These are phyloP conservation scores for Myoxocephalus aenaeus DNA, from an alignment of 2,797 vertebrate genomes.

Conservation along the genomic window DNA sequence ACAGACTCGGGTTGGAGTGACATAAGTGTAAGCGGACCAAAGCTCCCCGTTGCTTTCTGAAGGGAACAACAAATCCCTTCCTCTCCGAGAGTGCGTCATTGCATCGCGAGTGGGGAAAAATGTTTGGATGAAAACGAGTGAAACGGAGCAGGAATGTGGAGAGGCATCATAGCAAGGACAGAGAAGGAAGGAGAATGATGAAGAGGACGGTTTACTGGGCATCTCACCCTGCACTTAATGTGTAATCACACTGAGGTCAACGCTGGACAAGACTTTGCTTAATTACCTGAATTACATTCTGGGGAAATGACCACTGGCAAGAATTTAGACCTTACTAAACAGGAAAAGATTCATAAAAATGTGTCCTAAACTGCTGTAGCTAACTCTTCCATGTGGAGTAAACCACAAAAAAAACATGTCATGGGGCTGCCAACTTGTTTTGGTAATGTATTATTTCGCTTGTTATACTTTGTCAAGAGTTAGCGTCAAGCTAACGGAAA, in stretches of 20 bases:
- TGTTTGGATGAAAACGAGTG: slow-evolving; percentile 40
- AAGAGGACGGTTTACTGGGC: background rate
- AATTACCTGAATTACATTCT: background rate
- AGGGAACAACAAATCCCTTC: slow-evolving; percentile 61
- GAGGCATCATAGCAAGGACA: slow-evolving; percentile 25
- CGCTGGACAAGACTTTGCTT: background rate
- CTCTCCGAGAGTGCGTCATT: slow-evolving; percentile 54
- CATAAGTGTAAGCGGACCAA: slow-evolving; percentile 39
- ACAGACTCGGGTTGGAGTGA: slow-evolving; percentile 15
- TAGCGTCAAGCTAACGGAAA: no score
- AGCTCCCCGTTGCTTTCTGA: slow-evolving; percentile 40
- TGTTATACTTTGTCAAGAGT: no score
- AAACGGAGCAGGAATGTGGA: slow-evolving; percentile 51
- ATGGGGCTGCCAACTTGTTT: background rate
- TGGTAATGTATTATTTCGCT: background rate
- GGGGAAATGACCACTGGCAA: background rate
- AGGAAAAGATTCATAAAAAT: background rate
- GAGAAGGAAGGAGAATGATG: background rate
- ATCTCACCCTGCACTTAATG: background rate
- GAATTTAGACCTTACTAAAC: background rate
- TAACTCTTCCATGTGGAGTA: background rate
- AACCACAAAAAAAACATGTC: background rate
- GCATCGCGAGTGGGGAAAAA: slow-evolving; percentile 48
- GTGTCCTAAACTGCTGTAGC: background rate
- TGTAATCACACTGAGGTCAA: background rate